Conservation (phyloP, 2,888 invertebrate genomes). For the Amphimallon solstitiale region DNA sequence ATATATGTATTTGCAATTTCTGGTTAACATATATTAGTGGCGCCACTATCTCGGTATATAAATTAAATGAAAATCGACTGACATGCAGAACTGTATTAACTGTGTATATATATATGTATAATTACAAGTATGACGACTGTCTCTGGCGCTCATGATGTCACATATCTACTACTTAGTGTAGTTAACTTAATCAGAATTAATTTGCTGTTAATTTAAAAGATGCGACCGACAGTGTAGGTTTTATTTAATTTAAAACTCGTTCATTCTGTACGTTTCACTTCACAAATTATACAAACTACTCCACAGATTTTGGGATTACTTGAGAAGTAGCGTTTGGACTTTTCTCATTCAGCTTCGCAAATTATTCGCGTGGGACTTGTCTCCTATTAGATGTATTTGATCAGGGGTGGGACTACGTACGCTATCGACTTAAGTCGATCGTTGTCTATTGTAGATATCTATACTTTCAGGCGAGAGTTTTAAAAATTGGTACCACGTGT, state of each 20-base stretch:
- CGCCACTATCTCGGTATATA: conserved; percentile 3
- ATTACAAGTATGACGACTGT: conserved; percentile 54
- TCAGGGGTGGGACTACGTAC: too few species aligned
- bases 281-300: conserved; percentile 40
- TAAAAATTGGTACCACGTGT: too few species aligned
- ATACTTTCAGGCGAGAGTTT: too few species aligned
- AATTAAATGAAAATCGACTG: conserved; percentile 4
- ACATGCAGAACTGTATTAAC: conserved; percentile 30
- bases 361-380: too few species aligned
- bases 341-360: too few species aligned
- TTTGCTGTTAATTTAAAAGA: conserved; percentile 61
- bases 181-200: conserved; percentile 62
- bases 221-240: conserved; percentile 56
- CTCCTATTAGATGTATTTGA: too few species aligned
- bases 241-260: conserved; percentile 54
- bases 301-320: conserved; percentile 35
- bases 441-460: too few species aligned
- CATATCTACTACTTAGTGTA: conserved; percentile 60
- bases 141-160: conserved; percentile 57
- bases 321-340: too few species aligned
- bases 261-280: conserved; percentile 44
- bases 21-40: background rate
- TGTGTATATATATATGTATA: conserved; percentile 48
- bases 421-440: too few species aligned
- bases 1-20: background rate